phyloP scores from a whole-genome alignment of 2,113 vertebrate species.

The Bujurquina vittata region DNA sequence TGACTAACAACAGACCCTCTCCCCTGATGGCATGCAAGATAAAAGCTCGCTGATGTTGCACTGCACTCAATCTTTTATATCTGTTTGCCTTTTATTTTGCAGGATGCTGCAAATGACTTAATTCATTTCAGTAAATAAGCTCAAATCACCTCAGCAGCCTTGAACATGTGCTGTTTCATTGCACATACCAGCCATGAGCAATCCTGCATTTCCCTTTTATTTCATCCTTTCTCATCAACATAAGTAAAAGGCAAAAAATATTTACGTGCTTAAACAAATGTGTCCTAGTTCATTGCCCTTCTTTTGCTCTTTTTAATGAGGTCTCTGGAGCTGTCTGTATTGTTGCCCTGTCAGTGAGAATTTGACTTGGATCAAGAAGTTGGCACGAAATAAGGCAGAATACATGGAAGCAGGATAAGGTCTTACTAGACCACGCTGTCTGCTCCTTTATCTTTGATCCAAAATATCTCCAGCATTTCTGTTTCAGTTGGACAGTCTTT shows the following conservation, averaged over 20 bases:
- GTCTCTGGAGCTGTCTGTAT: not conserved
- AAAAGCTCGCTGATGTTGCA: not conserved
- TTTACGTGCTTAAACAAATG: not conserved
- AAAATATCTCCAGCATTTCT: not conserved
- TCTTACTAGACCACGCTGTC: not conserved
- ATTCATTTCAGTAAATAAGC: not conserved
- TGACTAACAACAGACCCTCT: not conserved
- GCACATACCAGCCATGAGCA: too few species aligned
- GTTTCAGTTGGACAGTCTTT: not conserved
- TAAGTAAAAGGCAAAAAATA: not conserved
- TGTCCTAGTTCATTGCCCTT: not conserved
- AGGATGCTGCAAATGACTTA: not conserved
- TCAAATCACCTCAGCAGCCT: not conserved
- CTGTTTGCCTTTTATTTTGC: not conserved
- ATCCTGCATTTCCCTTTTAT: not conserved
- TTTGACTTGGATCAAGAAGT: not conserved
- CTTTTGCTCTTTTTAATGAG: not conserved
- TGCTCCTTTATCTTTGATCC: not conserved
- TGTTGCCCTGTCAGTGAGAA: slow-evolving; percentile 26
- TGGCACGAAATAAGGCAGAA: not conserved
- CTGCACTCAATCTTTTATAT: not conserved
- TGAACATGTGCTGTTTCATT: not conserved
- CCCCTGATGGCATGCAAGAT: not conserved
- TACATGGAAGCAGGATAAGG: not conserved
- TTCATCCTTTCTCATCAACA: not conserved